A percentile compares a stretch with the other conserved stretches of the same genome.
phyloP scores from a whole-genome alignment of 2,888 invertebrate species.

The Camponotus fellah region DNA sequence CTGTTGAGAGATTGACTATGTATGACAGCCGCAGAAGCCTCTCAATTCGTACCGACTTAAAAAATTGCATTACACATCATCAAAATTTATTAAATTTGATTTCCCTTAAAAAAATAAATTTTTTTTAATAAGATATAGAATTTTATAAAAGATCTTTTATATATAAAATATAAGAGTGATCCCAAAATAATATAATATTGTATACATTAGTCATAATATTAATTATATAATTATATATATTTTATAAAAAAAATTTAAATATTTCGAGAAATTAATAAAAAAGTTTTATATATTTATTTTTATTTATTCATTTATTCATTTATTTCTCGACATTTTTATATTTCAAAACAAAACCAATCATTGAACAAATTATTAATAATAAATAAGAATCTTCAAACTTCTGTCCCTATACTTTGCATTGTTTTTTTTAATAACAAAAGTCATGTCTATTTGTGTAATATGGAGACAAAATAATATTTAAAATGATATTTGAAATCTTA shows the following conservation, averaged over 20 bases:
- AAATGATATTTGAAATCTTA: not conserved
- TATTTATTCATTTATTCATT: not conserved
- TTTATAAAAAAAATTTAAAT: too few species aligned
- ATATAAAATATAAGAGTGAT: not conserved
- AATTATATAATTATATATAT: too few species aligned
- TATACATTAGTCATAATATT: too few species aligned
- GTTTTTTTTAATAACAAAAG: not conserved
- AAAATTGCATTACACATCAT: not conserved
- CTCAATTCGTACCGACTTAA: not conserved
- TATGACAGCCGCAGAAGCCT: not conserved
- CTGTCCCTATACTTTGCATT: not conserved
- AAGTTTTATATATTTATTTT: too few species aligned
- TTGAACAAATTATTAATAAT: not conserved
- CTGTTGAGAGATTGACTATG: not conserved
- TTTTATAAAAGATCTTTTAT: not conserved
- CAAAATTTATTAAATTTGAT: not conserved
- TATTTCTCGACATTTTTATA: not conserved
- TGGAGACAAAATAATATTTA: not conserved
- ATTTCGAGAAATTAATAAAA: too few species aligned
- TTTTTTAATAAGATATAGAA: not conserved
- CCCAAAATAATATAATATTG: not conserved
- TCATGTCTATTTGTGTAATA: not conserved
- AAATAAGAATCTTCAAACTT: not conserved
- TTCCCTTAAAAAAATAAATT: not conserved
- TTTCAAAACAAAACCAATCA: not conserved